phyloP scores from a whole-genome alignment of 2,888 invertebrate species.

The Clostera curtula region DNA sequence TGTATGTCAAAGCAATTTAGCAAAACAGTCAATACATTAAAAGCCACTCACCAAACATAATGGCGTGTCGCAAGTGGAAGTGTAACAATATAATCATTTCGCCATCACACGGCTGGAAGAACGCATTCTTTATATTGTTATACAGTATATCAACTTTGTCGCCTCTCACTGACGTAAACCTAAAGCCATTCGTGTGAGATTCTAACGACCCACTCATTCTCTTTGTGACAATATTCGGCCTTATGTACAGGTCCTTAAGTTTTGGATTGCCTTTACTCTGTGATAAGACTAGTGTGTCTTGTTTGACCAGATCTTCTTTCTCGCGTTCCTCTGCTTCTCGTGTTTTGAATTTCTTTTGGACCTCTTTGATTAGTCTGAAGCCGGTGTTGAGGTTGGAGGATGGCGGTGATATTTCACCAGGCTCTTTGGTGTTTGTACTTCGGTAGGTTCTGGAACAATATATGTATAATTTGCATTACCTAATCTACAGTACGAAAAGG shows the following conservation, averaged over 20 bases:
- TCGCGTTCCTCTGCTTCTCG: constrained; percentile 98
- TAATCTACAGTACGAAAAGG: too few species aligned
- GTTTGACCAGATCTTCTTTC: constrained; percentile 98
- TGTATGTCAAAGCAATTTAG: too few species aligned
- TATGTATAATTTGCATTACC: background rate
- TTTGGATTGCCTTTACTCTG: constrained; percentile 98
- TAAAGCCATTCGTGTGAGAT: constrained; percentile 96
- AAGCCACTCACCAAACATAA: constrained; percentile 90
- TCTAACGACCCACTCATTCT: constrained; percentile 95
- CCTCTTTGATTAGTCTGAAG: constrained; percentile 98
- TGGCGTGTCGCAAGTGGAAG: constrained; percentile 99
- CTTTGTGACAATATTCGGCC: constrained; percentile 98
- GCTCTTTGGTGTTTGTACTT: constrained; percentile 97
- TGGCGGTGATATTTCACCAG: constrained; percentile 94
- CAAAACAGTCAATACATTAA: background rate
- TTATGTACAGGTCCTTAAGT: constrained; percentile 96
- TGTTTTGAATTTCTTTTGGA: constrained; percentile 98
- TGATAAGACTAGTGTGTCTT: constrained; percentile 94
- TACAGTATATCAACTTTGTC: constrained; percentile 99
- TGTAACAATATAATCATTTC: constrained; percentile 99
- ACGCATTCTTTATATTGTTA: constrained; percentile 99
- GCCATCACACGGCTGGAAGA: constrained; percentile 99
- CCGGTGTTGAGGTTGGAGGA: constrained; percentile 97
- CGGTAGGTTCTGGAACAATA: constrained; percentile 86
- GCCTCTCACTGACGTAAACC: constrained; percentile 98